Evolutionary conservation across 1,140 invertebrate genomes (phyloP).

Genomic region (Bombus pascuorum): DNA sequence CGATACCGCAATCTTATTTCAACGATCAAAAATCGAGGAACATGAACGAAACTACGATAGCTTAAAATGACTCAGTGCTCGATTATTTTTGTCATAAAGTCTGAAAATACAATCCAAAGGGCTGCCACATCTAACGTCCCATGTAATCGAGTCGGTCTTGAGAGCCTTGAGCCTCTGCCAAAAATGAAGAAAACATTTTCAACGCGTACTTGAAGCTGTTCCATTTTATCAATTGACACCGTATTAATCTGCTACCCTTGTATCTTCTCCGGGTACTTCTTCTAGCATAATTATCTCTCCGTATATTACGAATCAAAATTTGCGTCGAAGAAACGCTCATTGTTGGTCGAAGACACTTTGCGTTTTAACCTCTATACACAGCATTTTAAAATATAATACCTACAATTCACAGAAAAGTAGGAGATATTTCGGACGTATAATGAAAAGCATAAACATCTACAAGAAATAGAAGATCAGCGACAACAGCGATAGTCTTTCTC

Average conservation of each 20-base stretch:
- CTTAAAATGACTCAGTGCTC: constrained; percentile 73
- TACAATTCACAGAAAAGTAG: background rate
- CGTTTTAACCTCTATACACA: background rate
- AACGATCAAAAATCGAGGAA: background rate
- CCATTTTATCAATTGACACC: constrained; percentile 66
- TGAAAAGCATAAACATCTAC: background rate
- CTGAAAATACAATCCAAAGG: constrained; percentile 79
- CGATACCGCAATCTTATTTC: background rate
- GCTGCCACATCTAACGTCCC: constrained; percentile 45
- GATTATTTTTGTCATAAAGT: constrained; percentile 81
- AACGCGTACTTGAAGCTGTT: constrained; percentile 70
- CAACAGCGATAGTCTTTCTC: background rate
- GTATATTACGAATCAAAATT: background rate
- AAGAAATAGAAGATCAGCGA: background rate
- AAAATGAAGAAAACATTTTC: constrained; percentile 78
- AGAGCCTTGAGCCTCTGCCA: constrained; percentile 78
- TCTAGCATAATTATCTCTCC: background rate
- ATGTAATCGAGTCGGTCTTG: constrained; percentile 53
- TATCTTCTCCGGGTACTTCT: constrained; percentile 8
- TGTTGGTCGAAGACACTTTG: background rate
- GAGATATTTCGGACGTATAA: background rate
- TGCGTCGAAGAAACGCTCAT: background rate
- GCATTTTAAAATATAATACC: background rate
- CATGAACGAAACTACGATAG: constrained; percentile 37
- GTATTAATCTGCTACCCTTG: constrained; percentile 29